Evolutionary conservation across 2,888 invertebrate genomes (phyloP).

Genomic region (Gastrophysa polygoni): DNA sequence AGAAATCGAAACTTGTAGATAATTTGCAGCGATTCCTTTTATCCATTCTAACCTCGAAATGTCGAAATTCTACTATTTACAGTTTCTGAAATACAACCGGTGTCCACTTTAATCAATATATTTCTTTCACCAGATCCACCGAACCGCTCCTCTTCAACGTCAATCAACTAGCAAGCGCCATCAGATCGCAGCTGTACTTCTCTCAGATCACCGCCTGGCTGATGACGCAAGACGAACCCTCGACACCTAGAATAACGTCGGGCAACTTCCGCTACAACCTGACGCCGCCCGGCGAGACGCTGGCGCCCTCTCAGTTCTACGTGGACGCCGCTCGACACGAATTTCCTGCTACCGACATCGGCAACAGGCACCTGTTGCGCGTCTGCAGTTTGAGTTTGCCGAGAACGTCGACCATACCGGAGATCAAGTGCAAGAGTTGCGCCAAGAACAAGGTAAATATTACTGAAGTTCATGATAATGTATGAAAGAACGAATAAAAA

Average conservation of each 20-base stretch:
- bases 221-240: constrained; percentile 53
- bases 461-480: no score
- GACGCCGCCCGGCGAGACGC: constrained; percentile 73
- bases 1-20: no score
- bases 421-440: constrained; percentile 61
- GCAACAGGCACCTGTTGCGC: constrained; percentile 67
- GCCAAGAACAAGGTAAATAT: constrained; percentile 28
- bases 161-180: constrained; percentile 87
- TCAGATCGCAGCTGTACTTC: constrained; percentile 94
- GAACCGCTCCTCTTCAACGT: constrained; percentile 61
- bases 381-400: constrained; percentile 74
- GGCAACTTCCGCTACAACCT: constrained; percentile 59
- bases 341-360: constrained; percentile 74
- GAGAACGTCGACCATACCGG: constrained; percentile 73
- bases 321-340: constrained; percentile 69
- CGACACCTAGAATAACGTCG: constrained; percentile 44
- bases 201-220: constrained; percentile 96
- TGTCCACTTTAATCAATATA: background rate
- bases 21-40: no score
- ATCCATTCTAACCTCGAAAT: no score
- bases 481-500: no score
- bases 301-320: constrained; percentile 63
- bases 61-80: no score
- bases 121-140: constrained; percentile 56
- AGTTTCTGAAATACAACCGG: background rate